phyloP scores from a whole-genome alignment of 2,113 vertebrate genomes.

The Sylvietta virens region DNA sequence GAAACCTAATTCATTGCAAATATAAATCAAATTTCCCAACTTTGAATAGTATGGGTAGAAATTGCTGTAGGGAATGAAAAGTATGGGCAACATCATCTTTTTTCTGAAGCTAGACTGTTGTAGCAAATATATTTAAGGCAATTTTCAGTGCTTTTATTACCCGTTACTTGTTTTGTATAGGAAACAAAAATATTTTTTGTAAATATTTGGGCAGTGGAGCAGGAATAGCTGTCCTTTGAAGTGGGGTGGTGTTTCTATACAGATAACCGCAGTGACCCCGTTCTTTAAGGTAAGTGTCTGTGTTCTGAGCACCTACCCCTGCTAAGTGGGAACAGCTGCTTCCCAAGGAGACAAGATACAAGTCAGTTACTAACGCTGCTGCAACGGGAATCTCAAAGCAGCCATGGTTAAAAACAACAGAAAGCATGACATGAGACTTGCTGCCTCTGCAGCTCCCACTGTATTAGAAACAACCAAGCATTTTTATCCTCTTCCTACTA shows the following conservation, averaged over 20 bases:
- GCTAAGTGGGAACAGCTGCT: slow-evolving; percentile 49
- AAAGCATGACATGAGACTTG: background rate
- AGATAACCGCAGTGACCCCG: background rate
- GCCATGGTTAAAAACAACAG: background rate
- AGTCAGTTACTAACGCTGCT: background rate
- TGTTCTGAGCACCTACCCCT: background rate
- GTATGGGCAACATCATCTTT: background rate
- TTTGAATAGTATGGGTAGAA: background rate
- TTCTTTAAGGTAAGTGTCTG: background rate
- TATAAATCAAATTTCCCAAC: background rate
- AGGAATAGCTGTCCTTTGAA: slow-evolving; percentile 19
- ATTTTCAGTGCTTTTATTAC: background rate
- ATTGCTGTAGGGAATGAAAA: background rate
- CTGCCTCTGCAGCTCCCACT: background rate
- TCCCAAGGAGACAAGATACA: background rate
- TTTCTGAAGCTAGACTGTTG: background rate
- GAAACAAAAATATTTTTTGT: background rate
- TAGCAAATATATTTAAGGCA: background rate
- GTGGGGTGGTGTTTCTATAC: background rate
- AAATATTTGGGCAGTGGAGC: background rate
- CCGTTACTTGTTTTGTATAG: background rate
- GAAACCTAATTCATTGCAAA: background rate
- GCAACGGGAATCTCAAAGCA: background rate
- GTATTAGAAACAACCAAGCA: background rate
- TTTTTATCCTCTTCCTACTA: background rate